A percentile compares a stretch with the other conserved stretches of the same genome.
These are phyloP conservation scores for Carposina sasakii DNA, from an alignment of 1,140 invertebrate species.

Conservation along the genomic window DNA sequence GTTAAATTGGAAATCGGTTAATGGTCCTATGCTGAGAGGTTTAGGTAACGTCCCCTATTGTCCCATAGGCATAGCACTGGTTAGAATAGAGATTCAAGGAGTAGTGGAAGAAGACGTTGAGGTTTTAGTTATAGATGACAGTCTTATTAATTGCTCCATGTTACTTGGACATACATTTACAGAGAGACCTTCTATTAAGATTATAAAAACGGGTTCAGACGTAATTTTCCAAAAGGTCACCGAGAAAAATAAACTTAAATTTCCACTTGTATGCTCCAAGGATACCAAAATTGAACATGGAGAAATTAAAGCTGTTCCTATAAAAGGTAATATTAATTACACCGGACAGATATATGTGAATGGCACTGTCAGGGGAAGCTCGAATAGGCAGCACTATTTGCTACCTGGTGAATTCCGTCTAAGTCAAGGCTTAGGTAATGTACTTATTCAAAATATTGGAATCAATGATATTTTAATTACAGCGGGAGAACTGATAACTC, in stretches of 20 bases:
- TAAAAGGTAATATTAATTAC: background rate
- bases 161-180: constrained; percentile 1
- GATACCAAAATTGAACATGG: background rate
- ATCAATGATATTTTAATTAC: background rate
- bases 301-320: background rate
- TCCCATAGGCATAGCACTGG: background rate
- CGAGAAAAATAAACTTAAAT: background rate
- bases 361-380: background rate
- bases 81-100: background rate
- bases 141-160: background rate
- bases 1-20: background rate
- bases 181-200: background rate
- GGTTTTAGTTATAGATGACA: background rate
- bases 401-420: constrained; percentile 1
- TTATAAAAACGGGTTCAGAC: constrained; percentile 1
- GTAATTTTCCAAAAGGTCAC: background rate
- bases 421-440: background rate
- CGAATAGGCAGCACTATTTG: background rate
- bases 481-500: background rate
- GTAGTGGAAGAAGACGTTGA: background rate
- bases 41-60: background rate
- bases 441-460: constrained; percentile 1
- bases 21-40: background rate
- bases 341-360: background rate
- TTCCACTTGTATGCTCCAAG: background rate